phyloP scores from a whole-genome alignment of 2,113 vertebrate species.

The Lepisosteus osseus region DNA sequence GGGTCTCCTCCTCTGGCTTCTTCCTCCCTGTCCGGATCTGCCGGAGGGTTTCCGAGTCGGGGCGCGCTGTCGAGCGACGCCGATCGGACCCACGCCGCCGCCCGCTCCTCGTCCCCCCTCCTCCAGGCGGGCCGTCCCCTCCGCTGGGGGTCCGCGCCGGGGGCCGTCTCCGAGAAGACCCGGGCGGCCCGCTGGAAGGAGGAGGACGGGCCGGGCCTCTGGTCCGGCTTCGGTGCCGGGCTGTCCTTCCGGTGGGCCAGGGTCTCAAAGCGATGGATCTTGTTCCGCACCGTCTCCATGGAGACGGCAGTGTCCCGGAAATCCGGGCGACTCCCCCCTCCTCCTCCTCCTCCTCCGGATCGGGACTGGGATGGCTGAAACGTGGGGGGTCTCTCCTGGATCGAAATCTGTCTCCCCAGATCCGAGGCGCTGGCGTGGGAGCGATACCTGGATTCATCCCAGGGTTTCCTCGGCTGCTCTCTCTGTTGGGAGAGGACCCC shows the following conservation, averaged over 20 bases:
- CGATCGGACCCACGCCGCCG: not conserved
- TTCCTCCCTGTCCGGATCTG: not conserved
- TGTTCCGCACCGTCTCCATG: conserved; percentile 59
- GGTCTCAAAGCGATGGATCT: conserved; percentile 65
- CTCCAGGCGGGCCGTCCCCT: conserved; percentile 39
- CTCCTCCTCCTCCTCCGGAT: not conserved
- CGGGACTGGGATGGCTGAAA: not conserved
- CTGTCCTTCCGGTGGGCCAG: conserved; percentile 43
- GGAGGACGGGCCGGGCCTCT: not conserved
- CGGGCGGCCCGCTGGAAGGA: conserved; percentile 31
- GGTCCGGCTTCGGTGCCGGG: conserved; percentile 5
- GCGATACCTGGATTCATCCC: not conserved
- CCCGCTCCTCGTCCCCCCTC: conserved; percentile 21
- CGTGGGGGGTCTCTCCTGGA: conserved; percentile 15
- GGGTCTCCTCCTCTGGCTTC: conserved; percentile 9
- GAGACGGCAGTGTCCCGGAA: not conserved
- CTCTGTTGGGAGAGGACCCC: not conserved
- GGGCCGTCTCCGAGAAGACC: conserved; percentile 44
- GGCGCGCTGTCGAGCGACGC: not conserved
- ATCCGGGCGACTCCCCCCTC: conserved; percentile 15
- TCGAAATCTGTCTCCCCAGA: not conserved
- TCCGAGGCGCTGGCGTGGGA: not conserved
- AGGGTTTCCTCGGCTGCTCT: conserved; percentile 15
- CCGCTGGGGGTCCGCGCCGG: conserved; percentile 7
- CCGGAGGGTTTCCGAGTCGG: not conserved